Evolutionary conservation across 2,113 vertebrate species (phyloP), one percentile per base, ranked within the genome.

Genomic region (Cnemophilus loriae): DNA sequence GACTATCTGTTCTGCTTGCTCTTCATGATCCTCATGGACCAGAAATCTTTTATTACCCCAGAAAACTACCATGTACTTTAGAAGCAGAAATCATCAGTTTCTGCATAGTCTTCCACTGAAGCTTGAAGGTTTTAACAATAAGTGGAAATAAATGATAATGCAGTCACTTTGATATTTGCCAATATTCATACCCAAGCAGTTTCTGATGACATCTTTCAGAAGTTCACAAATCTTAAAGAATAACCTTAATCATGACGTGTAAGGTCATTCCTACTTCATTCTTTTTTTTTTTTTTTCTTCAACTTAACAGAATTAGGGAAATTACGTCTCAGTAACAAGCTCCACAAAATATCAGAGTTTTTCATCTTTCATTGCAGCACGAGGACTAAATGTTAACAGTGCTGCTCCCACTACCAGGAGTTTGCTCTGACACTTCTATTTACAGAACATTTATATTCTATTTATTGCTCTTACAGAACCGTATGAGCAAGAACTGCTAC

Each of bases 171-270:
- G 33, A 79, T 81, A 78, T 52, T 75, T 81, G 60, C 52, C 27
- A 74, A 3, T 67, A 74, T 63, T 73, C 47, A 52, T 37, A 60
- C 42, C 22, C 86, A 91, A 89, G 39, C 30, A 52, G 13, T 90
- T 90, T 81, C 63, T 59, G 52, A 84, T 55, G 11, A 39, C 21
- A 52, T 47, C 30, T 98, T 97, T 95, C 70, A 88, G 50, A 93
- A 90, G 41, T 68, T 97, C 46, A 92, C 27, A 44, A 71, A 95
- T 56, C 73, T 93, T 71, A 94, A 67, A 57, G 74, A 94, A 57
- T 95, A 97, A 96, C 52, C 85, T 96, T 42, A 97, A 90, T 30
- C 17, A 37, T 79, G 96, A 97, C 7, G 19, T 15, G 20, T 76
- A 13, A 80, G 10, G 33, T 77, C 26, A 90, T 47, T 79, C 27